A percentile compares a stretch with the other conserved stretches of the same genome.
These are phyloP conservation scores for Rhynchomys soricoides DNA, from an alignment of 2,113 vertebrate species.

Conservation along the genomic window DNA sequence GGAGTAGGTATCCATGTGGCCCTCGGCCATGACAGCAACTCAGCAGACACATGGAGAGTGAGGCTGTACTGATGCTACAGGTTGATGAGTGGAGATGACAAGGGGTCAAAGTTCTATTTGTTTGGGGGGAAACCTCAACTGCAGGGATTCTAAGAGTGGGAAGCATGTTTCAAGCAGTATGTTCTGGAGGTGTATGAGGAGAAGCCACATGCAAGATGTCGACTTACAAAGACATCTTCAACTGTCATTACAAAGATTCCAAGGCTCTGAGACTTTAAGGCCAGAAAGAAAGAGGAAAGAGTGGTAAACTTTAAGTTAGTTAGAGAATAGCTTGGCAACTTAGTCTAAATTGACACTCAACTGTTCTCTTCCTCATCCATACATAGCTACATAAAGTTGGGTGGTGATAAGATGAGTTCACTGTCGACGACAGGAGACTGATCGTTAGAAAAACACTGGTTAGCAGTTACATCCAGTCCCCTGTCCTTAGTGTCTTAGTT, in stretches of 20 bases:
- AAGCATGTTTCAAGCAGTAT: not conserved
- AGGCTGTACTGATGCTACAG: not conserved
- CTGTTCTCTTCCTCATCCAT: not conserved
- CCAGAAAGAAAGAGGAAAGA: not conserved
- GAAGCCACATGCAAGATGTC: not conserved
- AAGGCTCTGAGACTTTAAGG: not conserved
- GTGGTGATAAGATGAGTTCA: not conserved
- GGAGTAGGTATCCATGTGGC: not conserved
- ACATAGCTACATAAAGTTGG: not conserved
- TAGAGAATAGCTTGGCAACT: not conserved
- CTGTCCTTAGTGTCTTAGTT: not conserved
- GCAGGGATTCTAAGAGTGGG: not conserved
- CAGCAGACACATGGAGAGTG: not conserved
- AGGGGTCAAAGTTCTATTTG: not conserved
- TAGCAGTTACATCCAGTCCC: not conserved
- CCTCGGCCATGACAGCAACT: not conserved
- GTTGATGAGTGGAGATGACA: not conserved
- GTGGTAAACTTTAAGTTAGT: not conserved
- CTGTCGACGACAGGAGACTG: not conserved
- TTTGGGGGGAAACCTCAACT: not conserved
- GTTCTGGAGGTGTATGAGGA: not conserved
- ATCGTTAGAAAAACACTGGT: not conserved
- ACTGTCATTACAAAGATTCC: not conserved
- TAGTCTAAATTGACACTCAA: not conserved
- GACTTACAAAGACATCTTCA: not conserved